These are phyloP conservation scores for Cetonia aurata DNA, from an alignment of 2,888 invertebrate species.

Conservation along the genomic window DNA sequence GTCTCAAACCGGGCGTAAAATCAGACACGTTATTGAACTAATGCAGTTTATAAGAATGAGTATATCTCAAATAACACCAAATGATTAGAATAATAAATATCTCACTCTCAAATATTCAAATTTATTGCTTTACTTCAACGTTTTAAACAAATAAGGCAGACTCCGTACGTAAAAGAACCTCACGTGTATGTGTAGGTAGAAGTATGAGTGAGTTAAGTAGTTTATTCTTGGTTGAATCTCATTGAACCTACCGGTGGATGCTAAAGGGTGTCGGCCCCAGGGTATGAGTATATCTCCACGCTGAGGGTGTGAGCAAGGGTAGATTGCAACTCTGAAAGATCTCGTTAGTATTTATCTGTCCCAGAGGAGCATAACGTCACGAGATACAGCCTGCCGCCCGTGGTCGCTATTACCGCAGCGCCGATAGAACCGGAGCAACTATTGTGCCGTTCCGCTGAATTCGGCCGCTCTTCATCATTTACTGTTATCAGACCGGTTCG, in stretches of 20 bases:
- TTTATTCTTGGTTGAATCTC: conserved; percentile 33
- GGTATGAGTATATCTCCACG: conserved; percentile 39
- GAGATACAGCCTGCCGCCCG: conserved; percentile 57
- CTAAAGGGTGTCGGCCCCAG: conserved; percentile 23
- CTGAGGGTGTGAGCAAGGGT: conserved; percentile 59
- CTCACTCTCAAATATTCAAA: too few relatives aligned
- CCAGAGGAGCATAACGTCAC: conserved; percentile 60
- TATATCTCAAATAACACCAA: too few relatives aligned
- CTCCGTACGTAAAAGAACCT: background rate
- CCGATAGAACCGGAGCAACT: conserved; percentile 45
- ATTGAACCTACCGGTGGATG: conserved; percentile 35
- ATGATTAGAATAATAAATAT: too few relatives aligned
- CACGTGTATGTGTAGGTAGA: conserved; percentile 1
- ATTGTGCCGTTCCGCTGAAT: conserved; percentile 47
- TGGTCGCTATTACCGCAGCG: conserved; percentile 56
- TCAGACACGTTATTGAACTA: too few relatives aligned
- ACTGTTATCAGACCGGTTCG: conserved; percentile 62
- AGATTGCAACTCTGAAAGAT: conserved; percentile 64
- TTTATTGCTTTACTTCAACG: too few relatives aligned
- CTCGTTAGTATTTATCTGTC: conserved; percentile 67
- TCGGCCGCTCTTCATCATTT: conserved; percentile 63
- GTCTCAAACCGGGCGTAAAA: too few relatives aligned
- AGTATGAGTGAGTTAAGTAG: conserved; percentile 28
- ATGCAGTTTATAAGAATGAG: too few relatives aligned
- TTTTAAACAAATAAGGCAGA: too few relatives aligned